A percentile compares a stretch with the other conserved stretches of the same genome.
Evolutionary conservation across 2,888 invertebrate genomes (phyloP).

Genomic region (Amorpha juglandis): DNA sequence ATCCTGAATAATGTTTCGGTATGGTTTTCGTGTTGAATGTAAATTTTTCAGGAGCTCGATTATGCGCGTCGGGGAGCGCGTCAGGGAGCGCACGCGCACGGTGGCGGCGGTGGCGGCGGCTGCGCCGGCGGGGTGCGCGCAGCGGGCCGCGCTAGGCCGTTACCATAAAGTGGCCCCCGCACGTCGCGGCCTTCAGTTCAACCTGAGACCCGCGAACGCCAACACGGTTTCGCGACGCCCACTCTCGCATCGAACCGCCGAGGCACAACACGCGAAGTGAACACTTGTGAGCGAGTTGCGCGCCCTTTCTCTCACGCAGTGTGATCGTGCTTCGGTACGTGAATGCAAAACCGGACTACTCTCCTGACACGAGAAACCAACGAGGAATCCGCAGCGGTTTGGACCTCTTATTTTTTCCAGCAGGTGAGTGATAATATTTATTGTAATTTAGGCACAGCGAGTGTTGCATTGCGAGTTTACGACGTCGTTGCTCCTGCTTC

Average conservation of each 20-base stretch:
- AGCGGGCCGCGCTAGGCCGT: constrained; percentile 60
- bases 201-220: constrained; percentile 71
- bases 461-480: constrained; percentile 64
- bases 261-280: constrained; percentile 74
- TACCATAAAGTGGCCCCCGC: constrained; percentile 78
- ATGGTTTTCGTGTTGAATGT: background rate
- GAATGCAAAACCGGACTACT: constrained; percentile 82
- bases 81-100: constrained; percentile 41
- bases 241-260: constrained; percentile 66
- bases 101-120: constrained; percentile 41
- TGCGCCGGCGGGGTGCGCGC: constrained; percentile 45
- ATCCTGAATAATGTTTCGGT: background rate
- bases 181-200: constrained; percentile 80
- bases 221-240: constrained; percentile 74
- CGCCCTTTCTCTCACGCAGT: constrained; percentile 83
- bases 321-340: constrained; percentile 80
- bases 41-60: background rate
- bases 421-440: constrained; percentile 62
- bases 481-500: constrained; percentile 50
- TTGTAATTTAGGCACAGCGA: constrained; percentile 58
- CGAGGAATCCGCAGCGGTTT: constrained; percentile 61
- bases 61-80: background rate
- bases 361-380: constrained; percentile 68
- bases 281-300: constrained; percentile 71
- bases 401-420: constrained; percentile 62